These are phyloP conservation scores for Hemicordylus capensis DNA, from an alignment of 2,113 vertebrate species.

Conservation along the genomic window DNA sequence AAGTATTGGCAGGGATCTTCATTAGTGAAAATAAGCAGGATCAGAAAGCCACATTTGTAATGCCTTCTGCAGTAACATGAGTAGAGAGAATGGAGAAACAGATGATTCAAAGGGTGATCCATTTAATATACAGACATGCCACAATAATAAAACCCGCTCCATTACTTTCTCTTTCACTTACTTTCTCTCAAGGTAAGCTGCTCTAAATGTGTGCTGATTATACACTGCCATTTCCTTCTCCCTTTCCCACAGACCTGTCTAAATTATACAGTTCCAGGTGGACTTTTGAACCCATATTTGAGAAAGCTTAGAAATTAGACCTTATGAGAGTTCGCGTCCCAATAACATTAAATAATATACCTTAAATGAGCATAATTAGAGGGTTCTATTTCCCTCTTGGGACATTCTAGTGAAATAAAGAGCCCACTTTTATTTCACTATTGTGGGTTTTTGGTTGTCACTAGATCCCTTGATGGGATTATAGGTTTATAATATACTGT, in stretches of 20 bases:
- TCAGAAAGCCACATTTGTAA: constrained; percentile 18
- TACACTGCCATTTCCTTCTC: constrained; percentile 14
- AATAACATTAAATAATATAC: constrained; percentile 65
- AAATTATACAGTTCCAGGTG: constrained; percentile 52
- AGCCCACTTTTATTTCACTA: constrained; percentile 49
- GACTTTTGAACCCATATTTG: constrained; percentile 62
- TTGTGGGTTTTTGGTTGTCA: constrained; percentile 36
- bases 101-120: not conserved
- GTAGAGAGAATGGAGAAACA: constrained; percentile 1
- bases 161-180: not conserved
- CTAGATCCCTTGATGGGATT: constrained; percentile 28
- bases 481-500: constrained; percentile 6
- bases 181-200: not conserved
- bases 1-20: constrained; percentile 18
- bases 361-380: constrained; percentile 56
- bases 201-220: not conserved
- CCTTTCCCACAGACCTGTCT: constrained; percentile 34
- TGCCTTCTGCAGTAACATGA: constrained; percentile 4
- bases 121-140: not conserved
- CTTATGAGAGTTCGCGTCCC: constrained; percentile 62
- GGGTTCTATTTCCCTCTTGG: constrained; percentile 51
- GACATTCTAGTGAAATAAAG: constrained; percentile 41
- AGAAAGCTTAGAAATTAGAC: constrained; percentile 56
- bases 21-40: not conserved
- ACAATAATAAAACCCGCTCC: constrained; percentile 9